Percentiles rank a stretch among this genome's conserved stretches.
These are phyloP conservation scores for Ceratina calcarata DNA, from an alignment of 1,140 invertebrate genomes.

Conservation along the genomic window DNA sequence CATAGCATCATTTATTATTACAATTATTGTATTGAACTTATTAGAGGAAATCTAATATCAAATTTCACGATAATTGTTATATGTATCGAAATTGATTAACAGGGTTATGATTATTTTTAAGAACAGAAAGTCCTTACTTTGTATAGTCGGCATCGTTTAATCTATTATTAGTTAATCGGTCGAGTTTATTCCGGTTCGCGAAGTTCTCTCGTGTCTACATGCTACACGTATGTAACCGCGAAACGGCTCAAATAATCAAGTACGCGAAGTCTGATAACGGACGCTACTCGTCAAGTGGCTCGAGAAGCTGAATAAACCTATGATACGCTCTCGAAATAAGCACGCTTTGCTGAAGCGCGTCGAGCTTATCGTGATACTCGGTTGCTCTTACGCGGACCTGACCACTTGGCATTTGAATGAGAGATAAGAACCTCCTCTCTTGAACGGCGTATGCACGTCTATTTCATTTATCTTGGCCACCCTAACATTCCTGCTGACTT, in stretches of 20 bases:
- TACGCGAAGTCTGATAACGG: conserved; percentile 71
- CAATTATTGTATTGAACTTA: too few relatives aligned
- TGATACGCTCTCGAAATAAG: conserved; percentile 29
- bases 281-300: conserved; percentile 56
- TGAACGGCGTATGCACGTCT: background rate
- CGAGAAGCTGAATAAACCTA: conserved; percentile 24
- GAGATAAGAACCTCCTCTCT: conserved; percentile 7
- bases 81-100: too few relatives aligned
- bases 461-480: background rate
- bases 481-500: background rate
- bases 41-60: too few relatives aligned
- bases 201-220: conserved; percentile 47
- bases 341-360: background rate
- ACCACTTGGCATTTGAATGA: conserved; percentile 6
- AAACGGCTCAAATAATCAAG: conserved; percentile 70
- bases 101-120: too few relatives aligned
- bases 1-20: too few relatives aligned
- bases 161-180: conserved; percentile 6
- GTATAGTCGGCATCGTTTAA: too few relatives aligned
- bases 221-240: conserved; percentile 55
- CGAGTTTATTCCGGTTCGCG: background rate
- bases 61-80: too few relatives aligned
- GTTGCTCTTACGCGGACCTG: background rate
- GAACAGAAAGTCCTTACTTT: too few relatives aligned
- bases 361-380: conserved; percentile 3